Evolutionary conservation across 2,888 invertebrate genomes (phyloP).

Genomic region (Nomada goodeniana): DNA sequence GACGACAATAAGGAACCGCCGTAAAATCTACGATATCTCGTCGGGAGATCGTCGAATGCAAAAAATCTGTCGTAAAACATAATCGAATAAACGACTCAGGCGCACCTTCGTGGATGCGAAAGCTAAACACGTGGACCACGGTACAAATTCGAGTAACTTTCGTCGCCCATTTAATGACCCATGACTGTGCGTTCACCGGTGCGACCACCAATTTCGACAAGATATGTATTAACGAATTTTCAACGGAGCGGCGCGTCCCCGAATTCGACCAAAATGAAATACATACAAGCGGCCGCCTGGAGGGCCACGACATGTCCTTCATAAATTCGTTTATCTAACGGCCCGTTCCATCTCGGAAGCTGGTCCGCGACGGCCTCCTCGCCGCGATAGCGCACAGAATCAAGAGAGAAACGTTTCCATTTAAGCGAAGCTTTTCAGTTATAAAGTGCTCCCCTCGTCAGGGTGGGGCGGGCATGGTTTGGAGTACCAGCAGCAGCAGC

Average conservation of each 20-base stretch:
- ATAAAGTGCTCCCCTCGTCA: constrained; percentile 76
- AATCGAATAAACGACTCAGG: background rate
- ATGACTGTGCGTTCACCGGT: too few species aligned
- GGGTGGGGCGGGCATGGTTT: background rate
- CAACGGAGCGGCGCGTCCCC: constrained; percentile 24
- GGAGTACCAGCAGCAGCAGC: constrained; percentile 13
- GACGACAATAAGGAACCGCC: constrained; percentile 75
- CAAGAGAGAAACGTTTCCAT: constrained; percentile 76
- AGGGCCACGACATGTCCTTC: constrained; percentile 65
- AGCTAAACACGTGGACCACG: too few species aligned
- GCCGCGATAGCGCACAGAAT: constrained; percentile 62
- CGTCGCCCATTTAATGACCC: too few species aligned
- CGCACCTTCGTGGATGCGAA: too few species aligned
- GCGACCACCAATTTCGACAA: constrained; percentile 2
- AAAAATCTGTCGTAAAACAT: constrained; percentile 3
- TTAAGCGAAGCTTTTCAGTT: constrained; percentile 81
- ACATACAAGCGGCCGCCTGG: constrained; percentile 37
- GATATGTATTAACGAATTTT: background rate
- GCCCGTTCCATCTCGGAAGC: constrained; percentile 30
- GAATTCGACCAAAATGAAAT: constrained; percentile 47
- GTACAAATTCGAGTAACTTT: too few species aligned
- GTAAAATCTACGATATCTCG: constrained; percentile 29
- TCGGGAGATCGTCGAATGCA: constrained; percentile 34
- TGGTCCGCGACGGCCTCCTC: constrained; percentile 58
- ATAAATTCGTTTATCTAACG: constrained; percentile 77